Percentiles rank a stretch among this genome's conserved stretches.
Conservation (phyloP, 1,140 invertebrate genomes). For the Dendroctonus valens region DNA sequence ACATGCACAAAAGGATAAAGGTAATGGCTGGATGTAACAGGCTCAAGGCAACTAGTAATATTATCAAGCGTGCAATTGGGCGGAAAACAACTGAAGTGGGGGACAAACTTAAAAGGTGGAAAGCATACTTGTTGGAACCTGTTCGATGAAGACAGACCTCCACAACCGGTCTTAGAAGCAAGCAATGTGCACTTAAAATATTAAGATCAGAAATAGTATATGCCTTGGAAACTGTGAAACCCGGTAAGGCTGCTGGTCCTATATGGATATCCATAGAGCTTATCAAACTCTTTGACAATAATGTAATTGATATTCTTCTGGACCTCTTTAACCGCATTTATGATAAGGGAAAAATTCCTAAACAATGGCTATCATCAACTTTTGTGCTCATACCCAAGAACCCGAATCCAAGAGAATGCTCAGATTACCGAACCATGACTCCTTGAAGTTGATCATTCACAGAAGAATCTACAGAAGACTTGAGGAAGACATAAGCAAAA, state of each 20-base stretch:
- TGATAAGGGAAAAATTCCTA: not conserved
- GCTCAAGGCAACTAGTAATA: not conserved
- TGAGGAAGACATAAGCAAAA: not conserved
- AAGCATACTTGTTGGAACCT: no score
- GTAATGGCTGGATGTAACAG: not conserved
- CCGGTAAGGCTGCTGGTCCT: not conserved
- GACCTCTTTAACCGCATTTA: not conserved
- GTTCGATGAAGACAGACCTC: no score
- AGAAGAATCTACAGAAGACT: no score
- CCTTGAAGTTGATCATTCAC: no score
- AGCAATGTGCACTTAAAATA: no score
- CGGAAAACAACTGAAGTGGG: not conserved
- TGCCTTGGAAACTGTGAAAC: not conserved
- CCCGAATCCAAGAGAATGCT: not conserved
- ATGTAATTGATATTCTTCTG: conserved; percentile 2
- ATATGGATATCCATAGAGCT: not conserved
- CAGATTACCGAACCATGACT: not conserved
- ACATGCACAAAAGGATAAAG: not conserved
- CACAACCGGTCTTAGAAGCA: no score
- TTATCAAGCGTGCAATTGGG: not conserved
- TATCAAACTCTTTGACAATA: not conserved
- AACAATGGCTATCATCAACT: not conserved
- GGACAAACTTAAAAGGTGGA: no score
- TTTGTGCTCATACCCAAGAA: not conserved
- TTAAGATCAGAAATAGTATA: no score